Base-by-base conservation (phyloP, 2,797 vertebrate genomes). In the Siniperca undulata region DNA sequence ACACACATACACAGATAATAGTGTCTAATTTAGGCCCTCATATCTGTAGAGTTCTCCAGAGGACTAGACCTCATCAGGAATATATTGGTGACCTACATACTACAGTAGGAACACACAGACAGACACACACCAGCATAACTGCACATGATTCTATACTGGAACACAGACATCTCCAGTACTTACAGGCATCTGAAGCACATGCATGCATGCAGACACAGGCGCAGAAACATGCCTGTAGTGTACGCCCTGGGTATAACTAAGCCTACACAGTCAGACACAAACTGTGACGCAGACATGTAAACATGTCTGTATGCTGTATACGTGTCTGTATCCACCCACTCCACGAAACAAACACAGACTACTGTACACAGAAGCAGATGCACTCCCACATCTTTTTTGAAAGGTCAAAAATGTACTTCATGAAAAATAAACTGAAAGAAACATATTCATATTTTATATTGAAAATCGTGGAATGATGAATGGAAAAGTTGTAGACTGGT, bases 81-180 rank as follows among this genome's bases (percentile, higher is more conserved):
- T 91, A 94, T 93, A 93, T 88, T 86, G 91, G 91, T 94, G 93
- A 94, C 94, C 94, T 94, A 95, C 93, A 95, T 95, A 93, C 88
- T 86, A 80, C 77, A 82, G 73, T 70, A 77, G 84, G 62, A 82
- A 86, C 76, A 85, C 82, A 82, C 61, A 73, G n/a, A 64, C 73
- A 58, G 14, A 50, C n/a, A 59, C 22, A 75, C 65, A 70, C 65
- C 53, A 74, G 53, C 62, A 84, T 71, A 74, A 66, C 62, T 80
- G 82, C 62, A 74, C 77, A 88, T 80, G 60, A 74, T 84, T 81
- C 67, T 56, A 46, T 70, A 71, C 71, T 67, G 77, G 62, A 66
- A 73, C 68, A 78, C 77, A 67, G 77, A 81, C 81, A 80, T 84
- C 67, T 60, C 42, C 44, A 78, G 40, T 38, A 80, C 58, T 52